Evolutionary conservation across 2,888 invertebrate genomes (phyloP).

Genomic region (Rosalia funebris): DNA sequence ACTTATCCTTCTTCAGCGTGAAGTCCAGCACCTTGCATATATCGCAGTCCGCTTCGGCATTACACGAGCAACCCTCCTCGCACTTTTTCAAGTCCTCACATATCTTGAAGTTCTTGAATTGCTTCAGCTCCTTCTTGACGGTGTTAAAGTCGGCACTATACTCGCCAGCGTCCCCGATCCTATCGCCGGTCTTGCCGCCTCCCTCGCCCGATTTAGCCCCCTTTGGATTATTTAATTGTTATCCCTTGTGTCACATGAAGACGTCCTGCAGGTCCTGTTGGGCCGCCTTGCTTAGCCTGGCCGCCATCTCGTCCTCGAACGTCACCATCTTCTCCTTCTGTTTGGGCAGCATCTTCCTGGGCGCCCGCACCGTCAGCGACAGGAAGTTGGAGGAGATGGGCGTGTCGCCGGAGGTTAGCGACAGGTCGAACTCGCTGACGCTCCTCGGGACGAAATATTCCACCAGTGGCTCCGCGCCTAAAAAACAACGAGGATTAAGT

Average conservation of each 20-base stretch:
- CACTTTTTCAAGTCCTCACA: slow-evolving; percentile 63
- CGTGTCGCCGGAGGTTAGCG: slow-evolving; percentile 70
- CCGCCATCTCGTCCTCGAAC: slow-evolving; percentile 77
- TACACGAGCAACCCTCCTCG: slow-evolving; percentile 62
- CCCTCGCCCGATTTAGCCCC: slow-evolving; percentile 36
- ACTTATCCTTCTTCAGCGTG: slow-evolving; percentile 61
- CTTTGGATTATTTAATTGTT: slow-evolving; percentile 51
- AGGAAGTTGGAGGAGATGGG: slow-evolving; percentile 59
- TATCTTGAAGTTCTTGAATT: slow-evolving; percentile 60
- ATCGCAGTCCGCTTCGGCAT: slow-evolving; percentile 62
- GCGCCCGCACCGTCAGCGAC: slow-evolving; percentile 59
- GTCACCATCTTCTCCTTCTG: slow-evolving; percentile 82
- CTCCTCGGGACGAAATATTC: slow-evolving; percentile 88
- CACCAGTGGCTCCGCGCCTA: slow-evolving; percentile 71
- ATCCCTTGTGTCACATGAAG: slow-evolving; percentile 79
- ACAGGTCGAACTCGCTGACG: slow-evolving; percentile 83
- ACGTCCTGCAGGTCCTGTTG: slow-evolving; percentile 76
- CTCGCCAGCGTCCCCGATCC: slow-evolving; percentile 40
- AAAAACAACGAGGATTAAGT: slow-evolving; percentile 14
- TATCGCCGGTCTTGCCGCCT: neutral
- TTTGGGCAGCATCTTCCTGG: slow-evolving; percentile 62
- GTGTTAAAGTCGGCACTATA: slow-evolving; percentile 50
- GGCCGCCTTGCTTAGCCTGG: slow-evolving; percentile 39
- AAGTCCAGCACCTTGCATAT: slow-evolving; percentile 63
- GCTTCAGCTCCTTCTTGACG: slow-evolving; percentile 58